phyloP scores from a whole-genome alignment of 2,113 vertebrate genomes.

The Noctilio leporinus region DNA sequence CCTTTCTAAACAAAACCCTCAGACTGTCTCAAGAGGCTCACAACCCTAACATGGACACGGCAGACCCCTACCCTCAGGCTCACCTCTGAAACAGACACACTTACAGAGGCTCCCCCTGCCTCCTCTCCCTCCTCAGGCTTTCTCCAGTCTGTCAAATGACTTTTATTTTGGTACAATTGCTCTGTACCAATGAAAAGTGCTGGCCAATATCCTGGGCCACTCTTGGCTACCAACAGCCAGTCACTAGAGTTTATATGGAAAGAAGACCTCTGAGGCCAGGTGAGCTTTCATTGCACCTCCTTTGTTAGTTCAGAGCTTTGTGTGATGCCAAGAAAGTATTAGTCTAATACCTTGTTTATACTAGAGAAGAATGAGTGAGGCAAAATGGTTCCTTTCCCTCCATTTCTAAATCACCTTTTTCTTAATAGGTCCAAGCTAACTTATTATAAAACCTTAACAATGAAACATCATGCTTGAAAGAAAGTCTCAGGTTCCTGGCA shows the following conservation, averaged over 20 bases:
- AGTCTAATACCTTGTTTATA: slow-evolving; percentile 50
- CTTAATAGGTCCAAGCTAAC: slow-evolving; percentile 56
- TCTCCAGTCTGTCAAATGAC: background rate
- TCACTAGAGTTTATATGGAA: slow-evolving; percentile 68
- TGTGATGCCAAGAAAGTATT: slow-evolving; percentile 54
- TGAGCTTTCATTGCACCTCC: slow-evolving; percentile 69
- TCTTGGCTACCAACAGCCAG: slow-evolving; percentile 43
- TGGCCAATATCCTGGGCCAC: slow-evolving; percentile 4
- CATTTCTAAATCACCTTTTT: slow-evolving; percentile 67
- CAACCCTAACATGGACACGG: background rate
- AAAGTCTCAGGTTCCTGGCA: slow-evolving; percentile 67
- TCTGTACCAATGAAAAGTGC: slow-evolving; percentile 54
- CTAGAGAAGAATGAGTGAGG: slow-evolving; percentile 1
- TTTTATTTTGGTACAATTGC: slow-evolving; percentile 41
- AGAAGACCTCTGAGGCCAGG: slow-evolving; percentile 74
- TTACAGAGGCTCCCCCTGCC: background rate
- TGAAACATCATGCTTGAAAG: slow-evolving; percentile 42
- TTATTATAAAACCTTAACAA: slow-evolving; percentile 51
- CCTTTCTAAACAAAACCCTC: background rate
- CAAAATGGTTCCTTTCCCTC: slow-evolving; percentile 48
- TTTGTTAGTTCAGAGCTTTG: slow-evolving; percentile 69
- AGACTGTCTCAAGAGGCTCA: background rate
- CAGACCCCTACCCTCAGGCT: background rate
- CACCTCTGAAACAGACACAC: background rate
- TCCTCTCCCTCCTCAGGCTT: background rate